Conservation (phyloP, 2,888 invertebrate genomes). For the Tolmerus cingulatus region DNA sequence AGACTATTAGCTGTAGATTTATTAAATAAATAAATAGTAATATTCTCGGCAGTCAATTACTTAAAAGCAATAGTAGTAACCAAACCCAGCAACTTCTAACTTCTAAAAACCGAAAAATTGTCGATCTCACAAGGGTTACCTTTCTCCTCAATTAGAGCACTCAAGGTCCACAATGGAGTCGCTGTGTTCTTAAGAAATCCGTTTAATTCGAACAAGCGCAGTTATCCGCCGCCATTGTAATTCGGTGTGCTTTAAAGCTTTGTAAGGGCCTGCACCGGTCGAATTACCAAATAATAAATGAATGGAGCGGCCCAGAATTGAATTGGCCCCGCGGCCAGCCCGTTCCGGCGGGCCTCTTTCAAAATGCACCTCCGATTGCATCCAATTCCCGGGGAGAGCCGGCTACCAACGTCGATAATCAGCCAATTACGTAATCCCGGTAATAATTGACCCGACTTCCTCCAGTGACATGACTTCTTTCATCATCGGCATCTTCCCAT, state of each 20-base stretch:
- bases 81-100: background rate
- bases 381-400: background rate
- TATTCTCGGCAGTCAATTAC: no score
- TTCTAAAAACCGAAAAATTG: background rate
- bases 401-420: conserved; percentile 22
- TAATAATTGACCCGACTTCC: background rate
- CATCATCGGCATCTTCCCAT: background rate
- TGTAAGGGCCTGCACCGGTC: background rate
- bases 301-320: background rate
- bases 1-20: no score
- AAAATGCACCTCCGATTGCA: background rate
- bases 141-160: background rate
- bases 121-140: background rate
- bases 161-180: background rate
- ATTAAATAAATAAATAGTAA: no score
- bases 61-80: background rate
- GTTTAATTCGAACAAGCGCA: background rate
- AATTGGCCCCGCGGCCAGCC: background rate
- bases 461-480: background rate
- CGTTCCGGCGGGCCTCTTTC: background rate
- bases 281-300: background rate
- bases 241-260: background rate
- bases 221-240: background rate
- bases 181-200: background rate
- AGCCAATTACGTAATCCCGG: background rate